Conservation (phyloP, 1,140 invertebrate species). For the Penaeus chinensis region DNA sequence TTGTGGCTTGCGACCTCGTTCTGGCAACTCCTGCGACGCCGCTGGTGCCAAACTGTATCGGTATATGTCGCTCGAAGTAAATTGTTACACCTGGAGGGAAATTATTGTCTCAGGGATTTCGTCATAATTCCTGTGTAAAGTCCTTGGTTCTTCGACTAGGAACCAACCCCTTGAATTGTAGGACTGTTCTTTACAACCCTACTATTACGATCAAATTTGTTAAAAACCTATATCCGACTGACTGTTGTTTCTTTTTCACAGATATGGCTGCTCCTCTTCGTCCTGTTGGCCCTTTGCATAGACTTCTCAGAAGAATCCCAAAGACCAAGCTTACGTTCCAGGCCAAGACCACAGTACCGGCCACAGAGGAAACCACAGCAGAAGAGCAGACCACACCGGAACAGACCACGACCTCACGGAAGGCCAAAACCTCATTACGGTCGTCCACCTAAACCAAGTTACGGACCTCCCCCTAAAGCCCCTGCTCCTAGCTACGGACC, state of each 20-base stretch:
- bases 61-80: too few relatives aligned
- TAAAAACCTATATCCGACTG: too few relatives aligned
- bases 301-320: neutral
- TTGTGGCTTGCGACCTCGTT: too few relatives aligned
- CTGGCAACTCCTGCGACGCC: too few relatives aligned
- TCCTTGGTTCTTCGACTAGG: too few relatives aligned
- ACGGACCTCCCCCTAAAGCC: neutral
- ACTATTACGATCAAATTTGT: too few relatives aligned
- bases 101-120: too few relatives aligned
- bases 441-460: neutral
- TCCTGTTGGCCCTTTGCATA: neutral
- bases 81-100: too few relatives aligned
- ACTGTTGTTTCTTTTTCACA: neutral
- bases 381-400: neutral
- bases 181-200: too few relatives aligned
- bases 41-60: too few relatives aligned
- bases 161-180: too few relatives aligned
- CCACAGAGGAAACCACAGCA: neutral
- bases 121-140: too few relatives aligned
- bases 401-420: neutral
- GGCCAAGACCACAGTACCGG: neutral
- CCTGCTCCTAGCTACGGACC: conserved; percentile 3
- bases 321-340: neutral
- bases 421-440: neutral
- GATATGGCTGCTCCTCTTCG: neutral